Evolutionary conservation across 2,113 vertebrate genomes (phyloP).

Genomic region (Oncorhynchus mykiss): DNA sequence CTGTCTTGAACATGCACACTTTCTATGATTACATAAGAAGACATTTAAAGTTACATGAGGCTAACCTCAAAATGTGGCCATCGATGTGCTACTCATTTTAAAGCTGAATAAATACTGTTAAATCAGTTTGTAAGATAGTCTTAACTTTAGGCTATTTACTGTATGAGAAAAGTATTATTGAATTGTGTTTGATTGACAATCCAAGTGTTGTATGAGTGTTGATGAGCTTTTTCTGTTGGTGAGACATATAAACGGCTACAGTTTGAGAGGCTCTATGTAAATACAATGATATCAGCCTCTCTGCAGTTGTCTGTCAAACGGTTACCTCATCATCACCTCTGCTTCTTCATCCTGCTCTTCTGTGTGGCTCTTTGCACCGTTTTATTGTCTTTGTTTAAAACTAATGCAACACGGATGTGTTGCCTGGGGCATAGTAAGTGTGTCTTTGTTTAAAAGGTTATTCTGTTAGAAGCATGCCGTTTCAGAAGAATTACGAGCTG

Average conservation of each 20-base stretch:
- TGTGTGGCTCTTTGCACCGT: constrained; percentile 3
- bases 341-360: constrained; percentile 44
- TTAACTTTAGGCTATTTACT: no score
- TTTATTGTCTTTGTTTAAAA: constrained; percentile 6
- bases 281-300: constrained; percentile 53
- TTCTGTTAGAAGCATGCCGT: constrained; percentile 49
- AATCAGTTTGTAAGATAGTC: no score
- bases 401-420: constrained; percentile 48
- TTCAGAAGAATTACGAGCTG: constrained; percentile 32
- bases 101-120: no score
- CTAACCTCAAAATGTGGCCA: no score
- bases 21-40: no score
- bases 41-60: no score
- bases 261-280: neutral
- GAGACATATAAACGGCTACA: no score
- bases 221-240: neutral
- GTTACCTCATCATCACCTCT: constrained; percentile 52
- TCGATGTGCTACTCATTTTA: no score
- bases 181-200: no score
- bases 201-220: neutral
- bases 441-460: constrained; percentile 66
- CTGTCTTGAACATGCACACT: no score
- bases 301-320: constrained; percentile 55
- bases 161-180: no score
- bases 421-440: constrained; percentile 57